Base-by-base conservation (phyloP, 2,113 vertebrate species). In the Tupaia tana region DNA sequence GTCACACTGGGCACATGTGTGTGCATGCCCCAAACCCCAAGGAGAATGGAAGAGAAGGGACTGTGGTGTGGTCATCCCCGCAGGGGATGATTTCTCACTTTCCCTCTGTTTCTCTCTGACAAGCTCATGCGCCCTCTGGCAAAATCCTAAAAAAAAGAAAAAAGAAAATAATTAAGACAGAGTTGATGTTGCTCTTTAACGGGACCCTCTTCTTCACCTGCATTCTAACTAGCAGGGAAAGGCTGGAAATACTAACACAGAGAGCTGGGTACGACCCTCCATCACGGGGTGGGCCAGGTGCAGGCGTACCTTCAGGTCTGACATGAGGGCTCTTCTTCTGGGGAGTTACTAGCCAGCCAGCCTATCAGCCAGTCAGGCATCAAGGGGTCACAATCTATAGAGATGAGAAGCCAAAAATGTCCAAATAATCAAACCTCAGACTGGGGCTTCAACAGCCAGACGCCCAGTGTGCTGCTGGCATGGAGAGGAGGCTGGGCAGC, bases 241-340 rank as follows among this genome's bases (percentile, higher is more conserved):
- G 43, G 43, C 43, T 43, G 43, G 43, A 43, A 43, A 43, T 43
- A 6, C 43, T 43, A 43, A 43, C 43, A 43, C 43, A 31, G 75
- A 27, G 8, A 24, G 52, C 16, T 1, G 20, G 91, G 56, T 61
- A n/a, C 58, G 18, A 64, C 24, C 24, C 43, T 69, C 70, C 25
- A 7, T 13, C 27, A 2, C 1, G 34, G 20, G 16, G 16, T 6
- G 61, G n/a, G 4, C 1, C 5, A 54, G 56, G 54, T 1, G 2
- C 7, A 15, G 0, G 3, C 29, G 22, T 7, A 43, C 63, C 25
- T n/a, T 31, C 25, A 22, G 69, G 69, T 20, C 31, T 15, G 71
- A n/a, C 10, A 3, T n/a, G 18, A 24, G 56, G 66, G 66, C n/a
- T 71, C 54, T 69, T 29, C 71, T 54, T 79, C 6, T 27, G 61